Evolutionary conservation across 2,797 vertebrate genomes (phyloP).

Genomic region (Cirrhinus molitorella): DNA sequence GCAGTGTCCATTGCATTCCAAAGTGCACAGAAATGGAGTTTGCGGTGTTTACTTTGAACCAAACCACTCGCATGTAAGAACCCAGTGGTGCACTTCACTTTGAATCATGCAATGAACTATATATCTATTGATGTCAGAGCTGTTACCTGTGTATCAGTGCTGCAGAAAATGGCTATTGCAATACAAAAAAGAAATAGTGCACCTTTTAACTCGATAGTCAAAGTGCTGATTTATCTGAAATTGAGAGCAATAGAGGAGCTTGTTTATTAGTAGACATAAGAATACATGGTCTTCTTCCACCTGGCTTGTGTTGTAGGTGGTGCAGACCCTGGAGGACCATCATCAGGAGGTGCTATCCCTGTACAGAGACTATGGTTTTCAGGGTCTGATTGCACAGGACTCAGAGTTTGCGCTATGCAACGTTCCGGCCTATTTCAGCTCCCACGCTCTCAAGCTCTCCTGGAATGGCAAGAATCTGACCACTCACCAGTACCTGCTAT

Average conservation of each 20-base stretch:
- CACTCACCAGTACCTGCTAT: conserved; percentile 93
- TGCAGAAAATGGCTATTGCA: neutral
- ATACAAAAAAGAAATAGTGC: too few relatives aligned
- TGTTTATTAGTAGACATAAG: neutral
- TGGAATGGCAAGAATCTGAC: conserved; percentile 96
- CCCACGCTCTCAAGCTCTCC: conserved; percentile 92
- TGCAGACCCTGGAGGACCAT: conserved; percentile 93
- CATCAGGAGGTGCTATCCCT: conserved; percentile 94
- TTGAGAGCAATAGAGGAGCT: neutral
- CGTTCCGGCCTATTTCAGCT: conserved; percentile 91
- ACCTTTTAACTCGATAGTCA: neutral
- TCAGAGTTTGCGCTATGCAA: conserved; percentile 94
- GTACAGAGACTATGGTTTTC: conserved; percentile 90
- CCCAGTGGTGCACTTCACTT: too few relatives aligned
- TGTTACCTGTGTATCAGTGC: neutral
- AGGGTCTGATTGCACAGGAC: conserved; percentile 92
- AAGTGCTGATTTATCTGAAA: neutral
- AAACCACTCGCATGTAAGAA: neutral
- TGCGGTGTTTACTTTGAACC: neutral
- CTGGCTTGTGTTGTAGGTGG: conserved; percentile 79
- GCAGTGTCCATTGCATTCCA: neutral
- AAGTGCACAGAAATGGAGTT: neutral
- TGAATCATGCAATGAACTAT: neutral
- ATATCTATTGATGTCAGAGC: neutral
- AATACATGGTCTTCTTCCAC: neutral